These are phyloP conservation scores for Glaucomys volans DNA, from an alignment of 2,113 vertebrate species.

Conservation along the genomic window DNA sequence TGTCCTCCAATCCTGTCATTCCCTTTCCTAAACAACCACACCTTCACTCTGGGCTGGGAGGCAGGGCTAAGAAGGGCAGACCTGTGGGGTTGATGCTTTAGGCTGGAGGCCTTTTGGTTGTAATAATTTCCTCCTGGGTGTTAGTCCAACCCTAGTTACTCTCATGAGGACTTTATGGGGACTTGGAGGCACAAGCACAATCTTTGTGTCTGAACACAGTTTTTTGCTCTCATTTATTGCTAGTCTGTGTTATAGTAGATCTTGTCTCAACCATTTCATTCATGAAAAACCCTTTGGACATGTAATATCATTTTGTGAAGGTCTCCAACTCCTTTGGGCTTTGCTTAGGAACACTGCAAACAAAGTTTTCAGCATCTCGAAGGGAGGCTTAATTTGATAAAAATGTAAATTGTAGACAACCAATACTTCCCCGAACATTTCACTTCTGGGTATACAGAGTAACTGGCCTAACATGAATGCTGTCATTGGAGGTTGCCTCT, in stretches of 20 bases:
- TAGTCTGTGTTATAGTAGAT: constrained; percentile 37
- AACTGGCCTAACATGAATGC: neutral
- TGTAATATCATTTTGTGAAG: constrained; percentile 60
- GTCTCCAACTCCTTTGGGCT: constrained; percentile 41
- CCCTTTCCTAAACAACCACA: neutral
- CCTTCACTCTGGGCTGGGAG: neutral
- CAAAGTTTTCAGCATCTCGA: constrained; percentile 49
- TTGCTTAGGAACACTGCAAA: constrained; percentile 70
- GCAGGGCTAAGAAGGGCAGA: neutral
- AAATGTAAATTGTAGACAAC: constrained; percentile 20
- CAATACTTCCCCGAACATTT: constrained; percentile 27
- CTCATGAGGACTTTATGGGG: constrained; percentile 6
- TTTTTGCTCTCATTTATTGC: constrained; percentile 50
- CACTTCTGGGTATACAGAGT: neutral
- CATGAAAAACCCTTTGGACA: constrained; percentile 58
- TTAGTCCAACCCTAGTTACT: neutral
- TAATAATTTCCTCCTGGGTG: neutral
- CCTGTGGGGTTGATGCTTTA: neutral
- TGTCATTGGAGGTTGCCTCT: neutral
- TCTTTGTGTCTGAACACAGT: neutral
- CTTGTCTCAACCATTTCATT: constrained; percentile 67
- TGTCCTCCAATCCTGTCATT: neutral
- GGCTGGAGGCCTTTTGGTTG: neutral
- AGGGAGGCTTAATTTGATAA: constrained; percentile 49
- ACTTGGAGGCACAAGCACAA: neutral